Conservation (phyloP, 2,888 invertebrate species). For the Ophion ventricosus region DNA sequence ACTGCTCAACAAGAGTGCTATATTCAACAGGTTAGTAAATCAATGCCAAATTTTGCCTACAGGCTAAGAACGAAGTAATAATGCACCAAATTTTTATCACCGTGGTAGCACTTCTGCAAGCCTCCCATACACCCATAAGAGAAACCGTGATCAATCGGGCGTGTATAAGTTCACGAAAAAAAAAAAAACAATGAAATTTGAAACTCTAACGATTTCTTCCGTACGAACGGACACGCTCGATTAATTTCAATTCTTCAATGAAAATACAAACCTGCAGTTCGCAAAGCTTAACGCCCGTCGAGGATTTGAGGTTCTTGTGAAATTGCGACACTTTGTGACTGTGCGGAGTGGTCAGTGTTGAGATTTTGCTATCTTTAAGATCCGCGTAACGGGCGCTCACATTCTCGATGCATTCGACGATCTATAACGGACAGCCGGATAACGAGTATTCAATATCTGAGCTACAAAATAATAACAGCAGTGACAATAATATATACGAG, state of each 20-base stretch:
- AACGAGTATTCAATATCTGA: slow-evolving; percentile 30
- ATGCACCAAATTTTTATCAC: too few species aligned
- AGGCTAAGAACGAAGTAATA: too few species aligned
- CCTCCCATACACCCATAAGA: too few species aligned
- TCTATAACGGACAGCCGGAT: slow-evolving; percentile 84
- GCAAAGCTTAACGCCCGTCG: slow-evolving; percentile 92
- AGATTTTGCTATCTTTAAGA: slow-evolving; percentile 96
- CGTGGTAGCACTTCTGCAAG: too few species aligned
- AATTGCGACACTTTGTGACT: slow-evolving; percentile 97
- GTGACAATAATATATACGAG: slow-evolving; percentile 61
- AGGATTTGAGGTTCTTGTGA: slow-evolving; percentile 96
- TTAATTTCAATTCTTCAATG: background rate
- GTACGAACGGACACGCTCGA: background rate
- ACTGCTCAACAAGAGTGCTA: too few species aligned
- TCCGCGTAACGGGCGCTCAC: slow-evolving; percentile 92
- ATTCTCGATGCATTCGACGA: slow-evolving; percentile 86
- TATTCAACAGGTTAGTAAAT: too few species aligned
- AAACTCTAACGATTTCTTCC: background rate
- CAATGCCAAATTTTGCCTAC: too few species aligned
- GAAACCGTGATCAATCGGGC: background rate
- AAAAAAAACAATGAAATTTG: background rate
- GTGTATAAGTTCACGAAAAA: background rate
- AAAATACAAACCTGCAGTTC: slow-evolving; percentile 91
- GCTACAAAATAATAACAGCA: slow-evolving; percentile 17
- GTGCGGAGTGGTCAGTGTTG: slow-evolving; percentile 92